Conservation (phyloP, 2,113 vertebrate genomes). For the Dunckerocampus dactyliophorus region DNA sequence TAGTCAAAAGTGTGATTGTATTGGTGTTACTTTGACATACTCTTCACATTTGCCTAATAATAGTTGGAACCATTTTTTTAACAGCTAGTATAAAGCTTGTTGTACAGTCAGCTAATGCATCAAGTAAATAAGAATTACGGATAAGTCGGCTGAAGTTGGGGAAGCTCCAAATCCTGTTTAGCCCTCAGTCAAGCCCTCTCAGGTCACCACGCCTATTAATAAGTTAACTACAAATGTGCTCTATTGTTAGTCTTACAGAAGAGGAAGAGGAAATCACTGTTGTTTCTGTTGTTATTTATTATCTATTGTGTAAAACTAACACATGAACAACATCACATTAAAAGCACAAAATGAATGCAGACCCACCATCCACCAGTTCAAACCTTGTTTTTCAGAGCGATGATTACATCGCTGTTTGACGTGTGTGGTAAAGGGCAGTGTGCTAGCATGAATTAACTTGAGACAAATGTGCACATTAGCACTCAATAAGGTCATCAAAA, state of each 20-base stretch:
- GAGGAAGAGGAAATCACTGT: neutral
- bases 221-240: neutral
- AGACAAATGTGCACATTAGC: no score
- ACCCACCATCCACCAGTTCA: no score
- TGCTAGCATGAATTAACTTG: no score
- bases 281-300: no score
- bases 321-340: no score
- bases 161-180: slow-evolving; percentile 58
- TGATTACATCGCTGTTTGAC: no score
- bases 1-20: neutral
- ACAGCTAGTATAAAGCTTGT: slow-evolving; percentile 9
- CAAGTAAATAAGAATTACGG: slow-evolving; percentile 35
- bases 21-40: neutral
- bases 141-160: slow-evolving; percentile 32
- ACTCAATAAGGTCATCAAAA: no score
- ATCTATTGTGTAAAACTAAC: no score
- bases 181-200: slow-evolving; percentile 14
- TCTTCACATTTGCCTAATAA: neutral
- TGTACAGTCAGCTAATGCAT: slow-evolving; percentile 19
- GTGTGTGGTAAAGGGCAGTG: no score
- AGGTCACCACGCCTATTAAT: slow-evolving; percentile 30
- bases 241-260: neutral
- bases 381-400: no score
- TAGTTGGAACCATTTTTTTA: neutral
- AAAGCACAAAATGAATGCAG: no score